Evolutionary conservation across 2,797 vertebrate species (phyloP).

Genomic region (Esox lucius): DNA sequence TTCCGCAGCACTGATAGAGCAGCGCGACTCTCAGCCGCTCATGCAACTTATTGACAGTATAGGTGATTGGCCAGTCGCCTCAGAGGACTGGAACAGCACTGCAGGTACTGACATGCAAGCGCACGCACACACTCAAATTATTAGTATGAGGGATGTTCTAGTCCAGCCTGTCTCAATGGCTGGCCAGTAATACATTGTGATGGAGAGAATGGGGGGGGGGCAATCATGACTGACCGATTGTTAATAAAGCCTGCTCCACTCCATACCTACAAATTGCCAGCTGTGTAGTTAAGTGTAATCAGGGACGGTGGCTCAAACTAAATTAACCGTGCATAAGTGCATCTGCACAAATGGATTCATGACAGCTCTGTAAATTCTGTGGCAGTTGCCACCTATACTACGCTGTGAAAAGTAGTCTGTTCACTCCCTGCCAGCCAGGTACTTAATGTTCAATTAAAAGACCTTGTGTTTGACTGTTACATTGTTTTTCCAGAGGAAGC

Average conservation of each 20-base stretch:
- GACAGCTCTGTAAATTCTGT: slow-evolving; percentile 24
- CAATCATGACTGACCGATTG: slow-evolving; percentile 49
- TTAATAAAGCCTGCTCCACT: slow-evolving; percentile 58
- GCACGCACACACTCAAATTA: slow-evolving; percentile 11
- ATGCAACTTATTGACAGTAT: slow-evolving; percentile 79
- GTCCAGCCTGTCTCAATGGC: slow-evolving; percentile 30
- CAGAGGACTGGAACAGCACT: slow-evolving; percentile 82
- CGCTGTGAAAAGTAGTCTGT: slow-evolving; percentile 8
- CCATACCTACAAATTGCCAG: slow-evolving; percentile 44
- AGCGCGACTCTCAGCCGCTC: slow-evolving; percentile 87
- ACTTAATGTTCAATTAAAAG: neutral
- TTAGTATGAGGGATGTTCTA: slow-evolving; percentile 46
- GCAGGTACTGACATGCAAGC: slow-evolving; percentile 71
- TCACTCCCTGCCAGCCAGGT: neutral
- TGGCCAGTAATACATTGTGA: neutral
- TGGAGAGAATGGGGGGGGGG: slow-evolving; percentile 30
- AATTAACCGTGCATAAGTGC: slow-evolving; percentile 30
- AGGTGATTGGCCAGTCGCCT: slow-evolving; percentile 93
- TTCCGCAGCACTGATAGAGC: slow-evolving; percentile 85
- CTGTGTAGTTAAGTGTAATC: slow-evolving; percentile 64
- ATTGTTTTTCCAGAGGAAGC: slow-evolving; percentile 69
- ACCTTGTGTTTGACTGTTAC: neutral
- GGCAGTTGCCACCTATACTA: slow-evolving; percentile 13
- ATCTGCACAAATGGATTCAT: slow-evolving; percentile 38
- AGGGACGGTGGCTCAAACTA: slow-evolving; percentile 42